phyloP scores from a whole-genome alignment of 2,113 vertebrate species.

The Paedocypris sp. region DNA sequence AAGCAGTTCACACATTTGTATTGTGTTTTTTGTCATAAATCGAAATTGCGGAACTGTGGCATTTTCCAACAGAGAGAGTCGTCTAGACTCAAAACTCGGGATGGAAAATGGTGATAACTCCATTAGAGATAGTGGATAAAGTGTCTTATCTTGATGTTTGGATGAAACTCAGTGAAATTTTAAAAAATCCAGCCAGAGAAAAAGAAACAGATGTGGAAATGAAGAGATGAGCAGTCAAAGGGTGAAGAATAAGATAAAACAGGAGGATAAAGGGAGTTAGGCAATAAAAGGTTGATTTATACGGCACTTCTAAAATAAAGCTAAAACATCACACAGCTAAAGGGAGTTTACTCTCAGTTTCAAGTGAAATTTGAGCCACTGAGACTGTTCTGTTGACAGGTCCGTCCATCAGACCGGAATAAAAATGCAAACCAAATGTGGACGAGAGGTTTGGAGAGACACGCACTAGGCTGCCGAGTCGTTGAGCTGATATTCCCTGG shows the following conservation, averaged over 20 bases:
- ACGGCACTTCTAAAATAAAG: no score
- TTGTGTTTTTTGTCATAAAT: neutral
- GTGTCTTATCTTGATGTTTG: neutral
- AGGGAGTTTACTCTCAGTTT: no score
- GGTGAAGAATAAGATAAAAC: neutral
- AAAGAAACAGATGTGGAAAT: conserved; percentile 1
- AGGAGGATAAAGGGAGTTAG: neutral
- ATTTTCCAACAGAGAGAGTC: neutral
- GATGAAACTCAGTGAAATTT: conserved; percentile 2
- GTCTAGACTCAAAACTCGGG: no score
- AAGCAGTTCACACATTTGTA: neutral
- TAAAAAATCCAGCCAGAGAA: neutral
- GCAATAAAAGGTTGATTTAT: neutral
- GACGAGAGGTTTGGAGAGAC: neutral
- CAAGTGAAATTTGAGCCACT: no score
- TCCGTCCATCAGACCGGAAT: no score
- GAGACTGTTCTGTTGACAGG: no score
- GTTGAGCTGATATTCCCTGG: conserved; percentile 96
- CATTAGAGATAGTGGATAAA: neutral
- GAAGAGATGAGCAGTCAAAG: neutral
- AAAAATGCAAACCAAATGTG: no score
- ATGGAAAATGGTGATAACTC: no score
- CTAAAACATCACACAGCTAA: no score
- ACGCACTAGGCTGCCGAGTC: conserved; percentile 98
- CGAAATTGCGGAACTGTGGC: neutral